Conservation (phyloP, 2,888 invertebrate species). For the Euzophera pinguis region DNA sequence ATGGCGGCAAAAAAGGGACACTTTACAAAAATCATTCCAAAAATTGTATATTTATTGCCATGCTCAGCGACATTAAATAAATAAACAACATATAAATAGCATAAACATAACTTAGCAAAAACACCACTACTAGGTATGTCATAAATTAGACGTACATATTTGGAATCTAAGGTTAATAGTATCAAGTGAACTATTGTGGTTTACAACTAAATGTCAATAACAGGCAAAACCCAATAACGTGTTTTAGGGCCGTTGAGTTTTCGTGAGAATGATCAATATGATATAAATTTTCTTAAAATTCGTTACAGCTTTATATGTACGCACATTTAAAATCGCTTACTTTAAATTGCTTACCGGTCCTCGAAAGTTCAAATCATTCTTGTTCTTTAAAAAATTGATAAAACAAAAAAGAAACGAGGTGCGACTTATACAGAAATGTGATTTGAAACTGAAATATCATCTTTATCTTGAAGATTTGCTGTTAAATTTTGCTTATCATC, state of each 20-base stretch:
- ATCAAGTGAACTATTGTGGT: constrained; percentile 3
- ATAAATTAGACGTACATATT: constrained; percentile 30
- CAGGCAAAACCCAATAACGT: constrained; percentile 23
- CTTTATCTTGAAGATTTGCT: constrained; percentile 22
- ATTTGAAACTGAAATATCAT: constrained; percentile 20
- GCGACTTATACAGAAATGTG: not conserved
- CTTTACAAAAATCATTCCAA: not conserved
- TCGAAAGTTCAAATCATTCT: not conserved
- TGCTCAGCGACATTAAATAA: constrained; percentile 12
- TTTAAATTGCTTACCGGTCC: not conserved
- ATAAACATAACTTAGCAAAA: constrained; percentile 14
- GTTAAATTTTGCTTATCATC: constrained; percentile 22
- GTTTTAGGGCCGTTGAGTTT: constrained; percentile 21
- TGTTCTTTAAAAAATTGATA: not conserved
- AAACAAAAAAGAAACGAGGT: not conserved
- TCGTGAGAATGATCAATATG: constrained; percentile 21
- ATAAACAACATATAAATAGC: constrained; percentile 18
- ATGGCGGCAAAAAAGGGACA: constrained; percentile 16
- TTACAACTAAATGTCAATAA: constrained; percentile 34
- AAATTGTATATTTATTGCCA: not conserved
- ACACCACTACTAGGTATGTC: constrained; percentile 37
- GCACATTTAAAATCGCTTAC: not conserved
- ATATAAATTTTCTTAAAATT: constrained; percentile 2
- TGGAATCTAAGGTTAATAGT: not conserved
- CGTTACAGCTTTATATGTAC: not conserved